Conservation (phyloP, 2,113 vertebrate species). For the Puma concolor region DNA sequence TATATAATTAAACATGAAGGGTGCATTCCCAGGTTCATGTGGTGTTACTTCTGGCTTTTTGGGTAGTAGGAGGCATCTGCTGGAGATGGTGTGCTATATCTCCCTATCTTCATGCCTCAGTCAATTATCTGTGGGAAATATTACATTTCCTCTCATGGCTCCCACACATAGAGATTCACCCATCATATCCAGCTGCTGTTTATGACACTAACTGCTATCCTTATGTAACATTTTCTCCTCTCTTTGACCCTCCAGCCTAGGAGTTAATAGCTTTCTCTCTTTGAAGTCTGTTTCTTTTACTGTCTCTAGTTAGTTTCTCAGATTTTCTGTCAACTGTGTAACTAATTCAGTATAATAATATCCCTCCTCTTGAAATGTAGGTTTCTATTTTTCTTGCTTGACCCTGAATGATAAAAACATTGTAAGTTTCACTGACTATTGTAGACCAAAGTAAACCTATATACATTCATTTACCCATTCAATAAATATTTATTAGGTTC, state of each 20-base stretch:
- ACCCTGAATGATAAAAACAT: not conserved
- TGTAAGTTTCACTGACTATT: not conserved
- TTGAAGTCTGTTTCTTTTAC: not conserved
- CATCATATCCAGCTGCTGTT: not conserved
- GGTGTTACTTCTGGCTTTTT: not conserved
- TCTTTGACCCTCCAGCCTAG: not conserved
- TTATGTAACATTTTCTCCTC: not conserved
- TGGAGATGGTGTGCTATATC: not conserved
- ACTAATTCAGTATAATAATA: not conserved
- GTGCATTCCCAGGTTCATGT: not conserved
- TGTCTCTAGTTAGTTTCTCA: not conserved
- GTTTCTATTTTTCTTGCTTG: not conserved
- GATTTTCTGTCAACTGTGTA: not conserved
- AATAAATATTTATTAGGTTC: conserved; percentile 5
- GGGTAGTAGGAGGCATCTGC: not conserved
- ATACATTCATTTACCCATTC: not conserved
- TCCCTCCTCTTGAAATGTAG: not conserved
- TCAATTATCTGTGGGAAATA: not conserved
- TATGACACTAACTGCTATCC: not conserved
- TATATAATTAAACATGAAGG: not conserved
- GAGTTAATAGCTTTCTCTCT: not conserved
- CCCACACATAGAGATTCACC: not conserved
- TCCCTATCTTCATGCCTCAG: not conserved
- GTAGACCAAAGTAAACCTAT: not conserved
- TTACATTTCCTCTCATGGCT: not conserved